A percentile compares a stretch with the other conserved stretches of the same genome.
phyloP scores from a whole-genome alignment of 2,797 vertebrate species.

The Diglossa cyanea region DNA sequence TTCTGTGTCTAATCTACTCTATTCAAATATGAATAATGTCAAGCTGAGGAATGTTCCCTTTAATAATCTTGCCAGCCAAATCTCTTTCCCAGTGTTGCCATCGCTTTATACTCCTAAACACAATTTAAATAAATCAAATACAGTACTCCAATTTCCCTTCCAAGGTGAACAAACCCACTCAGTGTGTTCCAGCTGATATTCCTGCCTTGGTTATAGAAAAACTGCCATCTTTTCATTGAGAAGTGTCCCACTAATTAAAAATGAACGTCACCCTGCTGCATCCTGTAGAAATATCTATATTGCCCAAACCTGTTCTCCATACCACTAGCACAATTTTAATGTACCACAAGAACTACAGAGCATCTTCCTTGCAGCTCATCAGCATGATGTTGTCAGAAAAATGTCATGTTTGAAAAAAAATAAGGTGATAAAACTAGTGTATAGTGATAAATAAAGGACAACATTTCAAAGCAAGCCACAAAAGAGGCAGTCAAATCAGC shows the following conservation, averaged over 20 bases:
- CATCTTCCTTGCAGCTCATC: neutral
- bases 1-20: neutral
- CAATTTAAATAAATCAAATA: neutral
- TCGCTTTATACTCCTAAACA: neutral
- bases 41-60: neutral
- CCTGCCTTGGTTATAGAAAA: neutral
- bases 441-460: neutral
- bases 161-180: neutral
- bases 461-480: conserved; percentile 42
- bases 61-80: neutral
- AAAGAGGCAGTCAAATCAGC: conserved; percentile 25
- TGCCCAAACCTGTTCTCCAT: neutral
- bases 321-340: neutral
- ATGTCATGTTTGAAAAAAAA: neutral
- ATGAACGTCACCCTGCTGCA: neutral
- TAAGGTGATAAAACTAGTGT: neutral
- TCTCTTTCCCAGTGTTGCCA: neutral
- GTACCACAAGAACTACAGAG: neutral
- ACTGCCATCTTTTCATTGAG: neutral
- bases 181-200: neutral
- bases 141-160: neutral
- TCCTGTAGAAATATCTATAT: neutral
- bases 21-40: conserved; percentile 4
- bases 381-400: neutral
- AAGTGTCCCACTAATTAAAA: conserved; percentile 10